These are phyloP conservation scores for Leptopilina syphax DNA, from an alignment of 2,888 invertebrate species.

Conservation along the genomic window DNA sequence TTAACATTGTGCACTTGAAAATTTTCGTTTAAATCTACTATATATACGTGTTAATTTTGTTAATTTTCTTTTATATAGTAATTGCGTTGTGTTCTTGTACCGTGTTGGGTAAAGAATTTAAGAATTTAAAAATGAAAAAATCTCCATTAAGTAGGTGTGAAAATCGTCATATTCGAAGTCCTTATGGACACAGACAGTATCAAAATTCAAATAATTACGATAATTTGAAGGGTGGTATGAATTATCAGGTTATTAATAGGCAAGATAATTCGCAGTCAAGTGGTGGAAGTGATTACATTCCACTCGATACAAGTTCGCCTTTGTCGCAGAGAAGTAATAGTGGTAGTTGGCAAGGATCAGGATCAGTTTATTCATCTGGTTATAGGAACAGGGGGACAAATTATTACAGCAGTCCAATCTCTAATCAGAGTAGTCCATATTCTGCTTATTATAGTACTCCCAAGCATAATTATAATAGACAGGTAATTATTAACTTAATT, in stretches of 20 bases:
- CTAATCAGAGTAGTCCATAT: constrained; percentile 50
- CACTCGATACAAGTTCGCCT: constrained; percentile 61
- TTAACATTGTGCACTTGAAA: too few relatives aligned
- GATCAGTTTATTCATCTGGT: constrained; percentile 35
- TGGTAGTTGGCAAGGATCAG: constrained; percentile 54
- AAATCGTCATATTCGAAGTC: constrained; percentile 51
- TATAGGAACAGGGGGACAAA: constrained; percentile 53
- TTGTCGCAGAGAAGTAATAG: constrained; percentile 50
- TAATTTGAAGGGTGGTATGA: background rate
- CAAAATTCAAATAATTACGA: background rate
- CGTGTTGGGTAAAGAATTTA: background rate
- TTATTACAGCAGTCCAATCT: constrained; percentile 58
- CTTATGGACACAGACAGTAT: constrained; percentile 7
- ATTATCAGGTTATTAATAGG: background rate
- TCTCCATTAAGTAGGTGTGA: constrained; percentile 66
- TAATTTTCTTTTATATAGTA: too few relatives aligned
- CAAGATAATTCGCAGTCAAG: constrained; percentile 35
- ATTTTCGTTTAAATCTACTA: too few relatives aligned
- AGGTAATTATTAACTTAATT: constrained; percentile 7
- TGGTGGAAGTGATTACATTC: constrained; percentile 61
- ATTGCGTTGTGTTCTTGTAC: background rate
- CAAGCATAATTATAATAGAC: constrained; percentile 45
- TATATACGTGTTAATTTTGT: too few relatives aligned
- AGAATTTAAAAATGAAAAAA: constrained; percentile 61
- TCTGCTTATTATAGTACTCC: constrained; percentile 53